A percentile compares a stretch with the other conserved stretches of the same genome.
phyloP scores from a whole-genome alignment of 2,113 vertebrate species.

The Cheirogaleus medius region DNA sequence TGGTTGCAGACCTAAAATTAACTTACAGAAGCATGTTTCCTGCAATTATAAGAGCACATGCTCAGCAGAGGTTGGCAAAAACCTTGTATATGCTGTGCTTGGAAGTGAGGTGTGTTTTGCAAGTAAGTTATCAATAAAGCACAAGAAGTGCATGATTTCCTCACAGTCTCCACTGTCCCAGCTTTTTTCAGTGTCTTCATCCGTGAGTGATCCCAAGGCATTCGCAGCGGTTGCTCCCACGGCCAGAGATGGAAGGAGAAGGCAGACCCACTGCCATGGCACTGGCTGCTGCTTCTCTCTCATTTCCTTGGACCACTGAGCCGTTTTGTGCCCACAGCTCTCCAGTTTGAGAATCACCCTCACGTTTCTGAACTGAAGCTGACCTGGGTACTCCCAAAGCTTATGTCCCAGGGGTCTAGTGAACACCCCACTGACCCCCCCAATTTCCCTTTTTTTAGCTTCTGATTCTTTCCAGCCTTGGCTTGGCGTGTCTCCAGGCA shows the following conservation, averaged over 20 bases:
- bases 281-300: neutral
- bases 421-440: neutral
- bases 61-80: neutral
- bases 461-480: neutral
- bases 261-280: accelerated
- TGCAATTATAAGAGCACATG: neutral
- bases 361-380: neutral
- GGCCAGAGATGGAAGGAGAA: neutral
- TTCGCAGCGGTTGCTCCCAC: neutral
- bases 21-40: neutral
- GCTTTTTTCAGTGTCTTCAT: neutral
- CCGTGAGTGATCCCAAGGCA: neutral
- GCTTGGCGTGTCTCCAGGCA: neutral
- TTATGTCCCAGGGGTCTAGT: neutral
- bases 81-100: accelerated
- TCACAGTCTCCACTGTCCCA: neutral
- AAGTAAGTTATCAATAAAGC: neutral
- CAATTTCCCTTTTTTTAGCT: neutral
- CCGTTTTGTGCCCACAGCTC: neutral
- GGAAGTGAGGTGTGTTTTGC: neutral
- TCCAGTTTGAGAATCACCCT: neutral
- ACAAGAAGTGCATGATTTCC: neutral
- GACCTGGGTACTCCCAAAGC: neutral
- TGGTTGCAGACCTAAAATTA: neutral
- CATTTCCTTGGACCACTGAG: accelerated